Conservation (phyloP, 2,888 invertebrate species). For the Alcis repandata region DNA sequence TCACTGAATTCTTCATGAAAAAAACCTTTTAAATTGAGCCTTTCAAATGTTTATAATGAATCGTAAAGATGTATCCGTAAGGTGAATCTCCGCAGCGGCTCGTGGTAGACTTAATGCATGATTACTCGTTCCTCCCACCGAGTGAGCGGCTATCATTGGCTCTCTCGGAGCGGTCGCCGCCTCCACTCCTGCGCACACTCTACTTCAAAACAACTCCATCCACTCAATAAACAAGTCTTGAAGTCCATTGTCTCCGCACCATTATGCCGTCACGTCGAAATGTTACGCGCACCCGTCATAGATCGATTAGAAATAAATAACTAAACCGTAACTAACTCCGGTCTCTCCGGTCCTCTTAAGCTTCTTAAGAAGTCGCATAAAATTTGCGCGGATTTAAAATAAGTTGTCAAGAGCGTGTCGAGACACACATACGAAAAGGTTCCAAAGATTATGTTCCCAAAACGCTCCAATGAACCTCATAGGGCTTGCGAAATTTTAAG, state of each 20-base stretch:
- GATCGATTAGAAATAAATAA: slow-evolving; percentile 73
- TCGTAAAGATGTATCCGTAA: slow-evolving; percentile 65
- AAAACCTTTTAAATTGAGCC: slow-evolving; percentile 53
- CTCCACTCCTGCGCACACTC: slow-evolving; percentile 82
- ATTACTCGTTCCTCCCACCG: slow-evolving; percentile 82
- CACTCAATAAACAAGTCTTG: slow-evolving; percentile 83
- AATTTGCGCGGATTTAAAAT: slow-evolving; percentile 10
- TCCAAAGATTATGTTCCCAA: neutral
- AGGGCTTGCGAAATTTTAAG: no score
- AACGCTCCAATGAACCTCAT: no score
- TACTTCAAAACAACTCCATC: slow-evolving; percentile 83
- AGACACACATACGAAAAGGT: slow-evolving; percentile 15
- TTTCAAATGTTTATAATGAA: slow-evolving; percentile 64
- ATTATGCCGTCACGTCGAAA: slow-evolving; percentile 77
- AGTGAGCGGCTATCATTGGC: slow-evolving; percentile 77
- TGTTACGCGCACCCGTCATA: slow-evolving; percentile 72
- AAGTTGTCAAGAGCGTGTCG: neutral
- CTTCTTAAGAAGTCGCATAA: slow-evolving; percentile 54
- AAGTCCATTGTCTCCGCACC: slow-evolving; percentile 81
- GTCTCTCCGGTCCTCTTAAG: no score
- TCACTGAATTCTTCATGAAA: slow-evolving; percentile 55
- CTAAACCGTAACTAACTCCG: slow-evolving; percentile 55
- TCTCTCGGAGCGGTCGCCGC: slow-evolving; percentile 73
- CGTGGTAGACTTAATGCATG: slow-evolving; percentile 72
- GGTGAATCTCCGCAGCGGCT: slow-evolving; percentile 67